Evolutionary conservation across 2,888 invertebrate species (phyloP).

Genomic region (Hecatera dysodea): DNA sequence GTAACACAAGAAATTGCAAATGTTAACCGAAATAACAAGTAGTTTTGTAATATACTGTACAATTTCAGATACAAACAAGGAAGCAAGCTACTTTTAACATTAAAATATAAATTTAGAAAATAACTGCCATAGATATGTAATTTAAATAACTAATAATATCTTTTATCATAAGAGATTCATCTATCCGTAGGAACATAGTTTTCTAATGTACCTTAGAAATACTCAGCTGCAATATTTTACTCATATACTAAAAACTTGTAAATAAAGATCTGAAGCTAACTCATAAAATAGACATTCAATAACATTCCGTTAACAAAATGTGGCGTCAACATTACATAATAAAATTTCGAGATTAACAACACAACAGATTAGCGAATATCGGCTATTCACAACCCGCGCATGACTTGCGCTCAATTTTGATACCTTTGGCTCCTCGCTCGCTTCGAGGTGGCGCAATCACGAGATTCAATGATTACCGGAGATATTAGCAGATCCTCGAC

Average conservation of each 20-base stretch:
- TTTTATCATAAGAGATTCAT: constrained; percentile 76
- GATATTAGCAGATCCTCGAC: constrained; percentile 66
- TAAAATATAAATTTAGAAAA: constrained; percentile 61
- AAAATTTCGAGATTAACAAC: constrained; percentile 86
- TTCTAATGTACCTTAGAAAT: constrained; percentile 67
- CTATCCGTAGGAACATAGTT: constrained; percentile 75
- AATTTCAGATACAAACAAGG: constrained; percentile 27
- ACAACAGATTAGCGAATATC: constrained; percentile 76
- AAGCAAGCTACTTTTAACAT: constrained; percentile 42
- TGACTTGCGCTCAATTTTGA: constrained; percentile 78
- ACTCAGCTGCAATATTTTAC: constrained; percentile 67
- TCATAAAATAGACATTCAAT: constrained; percentile 69
- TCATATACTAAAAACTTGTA: constrained; percentile 64
- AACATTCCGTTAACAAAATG: constrained; percentile 69
- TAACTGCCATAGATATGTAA: constrained; percentile 60
- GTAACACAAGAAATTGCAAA: constrained; percentile 52
- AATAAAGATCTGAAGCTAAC: constrained; percentile 69
- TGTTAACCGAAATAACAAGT: constrained; percentile 13
- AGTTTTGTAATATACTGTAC: constrained; percentile 24
- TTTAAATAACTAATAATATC: constrained; percentile 72
- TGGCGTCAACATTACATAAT: constrained; percentile 79
- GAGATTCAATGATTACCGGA: constrained; percentile 57
- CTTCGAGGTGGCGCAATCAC: constrained; percentile 66
- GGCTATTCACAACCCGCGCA: constrained; percentile 84
- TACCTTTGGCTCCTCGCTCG: constrained; percentile 82